These are phyloP conservation scores for Meloidogyne hapla DNA, from an alignment of 1,140 invertebrate species.

Conservation along the genomic window DNA sequence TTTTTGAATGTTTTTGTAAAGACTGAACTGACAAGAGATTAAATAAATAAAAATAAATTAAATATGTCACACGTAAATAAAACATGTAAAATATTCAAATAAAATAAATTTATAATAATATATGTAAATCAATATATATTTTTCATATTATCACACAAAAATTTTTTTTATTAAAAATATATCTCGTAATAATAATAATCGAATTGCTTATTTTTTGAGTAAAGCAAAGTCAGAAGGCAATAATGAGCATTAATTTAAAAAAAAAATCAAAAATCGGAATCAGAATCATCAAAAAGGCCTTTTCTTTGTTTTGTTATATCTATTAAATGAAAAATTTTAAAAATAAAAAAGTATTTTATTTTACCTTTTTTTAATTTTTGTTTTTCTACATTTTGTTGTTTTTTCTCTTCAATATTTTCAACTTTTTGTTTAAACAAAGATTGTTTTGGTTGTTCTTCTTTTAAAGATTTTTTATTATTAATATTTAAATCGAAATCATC, in stretches of 20 bases:
- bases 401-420: background rate
- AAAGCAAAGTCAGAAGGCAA: slow-evolving; percentile 1
- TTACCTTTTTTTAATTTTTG: background rate
- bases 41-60: no score
- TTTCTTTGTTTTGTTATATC: slow-evolving; percentile 11
- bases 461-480: background rate
- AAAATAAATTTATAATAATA: background rate
- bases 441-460: background rate
- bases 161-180: no score
- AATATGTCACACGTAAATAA: no score
- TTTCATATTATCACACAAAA: background rate
- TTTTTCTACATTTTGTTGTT: background rate
- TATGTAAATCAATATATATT: slow-evolving; percentile 1
- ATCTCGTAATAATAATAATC: background rate
- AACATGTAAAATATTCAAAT: background rate
- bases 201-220: background rate
- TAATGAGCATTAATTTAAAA: slow-evolving; percentile 1
- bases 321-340: slow-evolving; percentile 2
- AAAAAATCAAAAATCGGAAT: slow-evolving; percentile 20
- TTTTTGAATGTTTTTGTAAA: no score
- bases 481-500: slow-evolving; percentile 4
- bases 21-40: no score
- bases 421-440: background rate
- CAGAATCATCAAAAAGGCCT: slow-evolving; percentile 27
- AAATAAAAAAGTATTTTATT: background rate